Conservation (phyloP, 2,888 invertebrate genomes). For the Drosophila borealis region DNA sequence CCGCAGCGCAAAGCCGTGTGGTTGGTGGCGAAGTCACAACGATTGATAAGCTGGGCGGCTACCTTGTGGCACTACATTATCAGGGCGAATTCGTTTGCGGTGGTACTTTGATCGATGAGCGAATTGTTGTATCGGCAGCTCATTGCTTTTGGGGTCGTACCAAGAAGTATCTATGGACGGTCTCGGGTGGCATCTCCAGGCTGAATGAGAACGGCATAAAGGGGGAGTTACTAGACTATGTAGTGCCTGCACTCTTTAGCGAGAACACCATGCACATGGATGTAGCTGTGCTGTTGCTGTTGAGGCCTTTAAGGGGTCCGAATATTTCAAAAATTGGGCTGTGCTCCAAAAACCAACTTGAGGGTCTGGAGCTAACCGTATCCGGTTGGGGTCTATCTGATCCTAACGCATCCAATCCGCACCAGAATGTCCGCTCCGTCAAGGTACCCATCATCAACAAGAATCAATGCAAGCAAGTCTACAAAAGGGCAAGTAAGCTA, state of each 20-base stretch:
- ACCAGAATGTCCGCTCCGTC: slow-evolving; percentile 35
- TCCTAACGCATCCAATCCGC: not conserved
- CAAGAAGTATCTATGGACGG: not conserved
- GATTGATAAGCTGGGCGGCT: slow-evolving; percentile 55
- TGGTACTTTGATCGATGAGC: slow-evolving; percentile 44
- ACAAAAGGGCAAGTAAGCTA: slow-evolving; percentile 32
- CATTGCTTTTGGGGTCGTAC: slow-evolving; percentile 52
- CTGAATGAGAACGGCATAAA: slow-evolving; percentile 22
- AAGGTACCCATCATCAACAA: slow-evolving; percentile 49
- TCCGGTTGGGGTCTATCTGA: slow-evolving; percentile 62
- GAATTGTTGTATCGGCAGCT: slow-evolving; percentile 60
- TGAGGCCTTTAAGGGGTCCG: slow-evolving; percentile 20
- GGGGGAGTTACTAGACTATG: slow-evolving; percentile 12
- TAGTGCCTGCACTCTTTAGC: slow-evolving; percentile 30
- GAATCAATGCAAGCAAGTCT: slow-evolving; percentile 30
- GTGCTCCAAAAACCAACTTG: slow-evolving; percentile 21
- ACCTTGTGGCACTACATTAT: slow-evolving; percentile 54
- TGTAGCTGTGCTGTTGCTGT: slow-evolving; percentile 46
- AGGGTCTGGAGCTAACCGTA: slow-evolving; percentile 24
- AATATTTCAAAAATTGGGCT: slow-evolving; percentile 21
- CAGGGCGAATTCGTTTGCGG: slow-evolving; percentile 47
- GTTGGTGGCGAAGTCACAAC: slow-evolving; percentile 59
- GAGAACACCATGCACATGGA: slow-evolving; percentile 55
- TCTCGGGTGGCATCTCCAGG: slow-evolving; percentile 47
- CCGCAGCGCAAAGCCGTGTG: slow-evolving; percentile 34